These are phyloP conservation scores for Callinectes sapidus DNA, from an alignment of 2,888 invertebrate species.

Conservation along the genomic window DNA sequence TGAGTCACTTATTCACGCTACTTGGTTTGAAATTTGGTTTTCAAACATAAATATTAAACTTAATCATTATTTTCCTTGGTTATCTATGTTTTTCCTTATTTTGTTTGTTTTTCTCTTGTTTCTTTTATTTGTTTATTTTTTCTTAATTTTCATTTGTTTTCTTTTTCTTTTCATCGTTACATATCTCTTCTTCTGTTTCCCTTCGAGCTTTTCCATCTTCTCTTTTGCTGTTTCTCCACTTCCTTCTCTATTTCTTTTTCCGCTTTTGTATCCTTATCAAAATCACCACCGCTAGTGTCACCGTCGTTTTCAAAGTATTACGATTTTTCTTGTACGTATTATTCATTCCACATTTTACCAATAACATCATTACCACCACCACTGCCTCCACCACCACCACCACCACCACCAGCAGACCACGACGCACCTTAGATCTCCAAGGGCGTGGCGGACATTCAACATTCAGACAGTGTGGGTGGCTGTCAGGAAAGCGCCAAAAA, in stretches of 20 bases:
- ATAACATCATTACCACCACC: neutral
- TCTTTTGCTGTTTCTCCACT: too few species aligned
- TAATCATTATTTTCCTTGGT: too few species aligned
- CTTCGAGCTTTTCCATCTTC: too few species aligned
- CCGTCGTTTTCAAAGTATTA: neutral
- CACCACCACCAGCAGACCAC: neutral
- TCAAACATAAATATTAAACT: too few species aligned
- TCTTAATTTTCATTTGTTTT: too few species aligned
- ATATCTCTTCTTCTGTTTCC: too few species aligned
- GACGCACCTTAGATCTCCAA: neutral
- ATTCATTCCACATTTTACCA: neutral
- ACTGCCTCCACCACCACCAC: neutral
- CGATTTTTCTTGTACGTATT: neutral
- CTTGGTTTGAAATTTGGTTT: too few species aligned
- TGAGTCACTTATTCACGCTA: too few species aligned
- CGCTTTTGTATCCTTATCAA: neutral
- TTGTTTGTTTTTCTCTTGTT: too few species aligned
- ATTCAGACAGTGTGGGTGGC: neutral
- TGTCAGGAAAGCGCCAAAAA: neutral
- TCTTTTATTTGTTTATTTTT: too few species aligned
- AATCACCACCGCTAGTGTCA: neutral
- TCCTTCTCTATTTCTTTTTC: neutral
- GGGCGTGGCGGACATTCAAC: neutral
- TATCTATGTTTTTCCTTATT: too few species aligned
- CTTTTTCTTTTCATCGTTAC: too few species aligned